Percentiles rank a stretch among this genome's conserved stretches.
phyloP scores from a whole-genome alignment of 35 echinoderm and acorn worm species.

The Stichopus chloronotus region DNA sequence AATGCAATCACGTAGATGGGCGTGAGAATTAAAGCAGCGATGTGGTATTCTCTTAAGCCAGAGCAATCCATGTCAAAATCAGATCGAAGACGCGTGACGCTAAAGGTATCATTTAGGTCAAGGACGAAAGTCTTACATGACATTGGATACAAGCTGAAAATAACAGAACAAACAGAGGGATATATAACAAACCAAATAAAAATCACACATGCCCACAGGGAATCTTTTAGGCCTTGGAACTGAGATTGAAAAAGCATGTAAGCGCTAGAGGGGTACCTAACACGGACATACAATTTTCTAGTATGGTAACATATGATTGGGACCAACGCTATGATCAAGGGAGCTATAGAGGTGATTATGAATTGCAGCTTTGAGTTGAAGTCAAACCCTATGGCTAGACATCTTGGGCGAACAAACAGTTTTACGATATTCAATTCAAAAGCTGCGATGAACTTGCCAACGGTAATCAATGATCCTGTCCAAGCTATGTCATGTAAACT shows the following conservation, averaged over 20 bases:
- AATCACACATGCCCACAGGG: background rate
- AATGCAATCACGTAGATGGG: conserved; percentile 43
- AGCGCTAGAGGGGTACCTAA: background rate
- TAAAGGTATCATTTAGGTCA: background rate
- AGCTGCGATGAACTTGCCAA: conserved; percentile 20
- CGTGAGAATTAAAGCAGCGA: background rate
- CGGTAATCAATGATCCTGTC: background rate
- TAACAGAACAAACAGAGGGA: conserved; percentile 36
- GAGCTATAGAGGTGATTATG: background rate
- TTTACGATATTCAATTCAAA: conserved; percentile 51
- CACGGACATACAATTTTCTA: background rate
- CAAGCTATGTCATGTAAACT: conserved; percentile 55
- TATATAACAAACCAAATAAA: conserved; percentile 48
- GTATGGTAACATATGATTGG: background rate
- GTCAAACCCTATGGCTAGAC: background rate
- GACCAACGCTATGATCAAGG: background rate
- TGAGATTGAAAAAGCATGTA: background rate
- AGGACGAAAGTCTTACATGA: conserved; percentile 42
- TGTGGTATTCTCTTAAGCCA: background rate
- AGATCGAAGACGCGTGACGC: conserved; percentile 43
- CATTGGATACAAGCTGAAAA: conserved; percentile 41
- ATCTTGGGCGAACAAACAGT: conserved; percentile 17
- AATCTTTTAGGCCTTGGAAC: background rate
- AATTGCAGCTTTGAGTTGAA: conserved; percentile 31
- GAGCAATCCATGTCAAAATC: conserved; percentile 53